phyloP scores from a whole-genome alignment of 2,113 vertebrate genomes.

The Tetrao urogallus region DNA sequence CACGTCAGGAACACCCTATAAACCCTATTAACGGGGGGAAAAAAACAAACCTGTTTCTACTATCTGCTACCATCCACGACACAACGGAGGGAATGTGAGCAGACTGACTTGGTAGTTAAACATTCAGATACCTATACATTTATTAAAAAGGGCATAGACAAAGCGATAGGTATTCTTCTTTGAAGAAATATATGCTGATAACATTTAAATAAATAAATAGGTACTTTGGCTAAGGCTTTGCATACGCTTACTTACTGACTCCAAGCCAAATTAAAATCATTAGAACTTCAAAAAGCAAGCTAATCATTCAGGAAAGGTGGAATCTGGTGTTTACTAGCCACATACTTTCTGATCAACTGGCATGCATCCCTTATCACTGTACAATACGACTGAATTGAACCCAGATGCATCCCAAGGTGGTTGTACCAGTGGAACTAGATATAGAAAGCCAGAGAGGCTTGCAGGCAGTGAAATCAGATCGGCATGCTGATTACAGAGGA shows the following conservation, averaged over 20 bases:
- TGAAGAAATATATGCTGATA: constrained; percentile 56
- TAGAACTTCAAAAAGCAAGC: constrained; percentile 59
- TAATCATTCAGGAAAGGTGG: constrained; percentile 60
- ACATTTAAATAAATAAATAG: constrained; percentile 71
- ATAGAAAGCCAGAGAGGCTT: constrained; percentile 24
- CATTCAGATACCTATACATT: constrained; percentile 23
- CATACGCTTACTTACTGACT: constrained; percentile 67
- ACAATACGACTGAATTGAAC: constrained; percentile 27
- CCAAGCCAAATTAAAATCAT: constrained; percentile 67
- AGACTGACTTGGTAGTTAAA: constrained; percentile 6
- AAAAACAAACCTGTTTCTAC: background rate
- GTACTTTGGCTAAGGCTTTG: constrained; percentile 71
- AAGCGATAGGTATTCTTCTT: constrained; percentile 60
- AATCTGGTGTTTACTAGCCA: constrained; percentile 60
- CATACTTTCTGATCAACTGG: constrained; percentile 46
- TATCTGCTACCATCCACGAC: constrained; percentile 5
- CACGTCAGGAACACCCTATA: background rate
- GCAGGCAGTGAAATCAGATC: constrained; percentile 28
- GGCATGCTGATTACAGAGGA: background rate
- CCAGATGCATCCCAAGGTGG: constrained; percentile 12
- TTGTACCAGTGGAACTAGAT: constrained; percentile 64
- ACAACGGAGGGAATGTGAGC: constrained; percentile 21
- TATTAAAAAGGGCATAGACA: constrained; percentile 51
- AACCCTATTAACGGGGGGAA: background rate
- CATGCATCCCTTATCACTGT: background rate